A percentile compares a stretch with the other conserved stretches of the same genome.
These are phyloP conservation scores for Takifugu bimaculatus DNA, from an alignment of 2,113 vertebrate genomes.

Conservation along the genomic window DNA sequence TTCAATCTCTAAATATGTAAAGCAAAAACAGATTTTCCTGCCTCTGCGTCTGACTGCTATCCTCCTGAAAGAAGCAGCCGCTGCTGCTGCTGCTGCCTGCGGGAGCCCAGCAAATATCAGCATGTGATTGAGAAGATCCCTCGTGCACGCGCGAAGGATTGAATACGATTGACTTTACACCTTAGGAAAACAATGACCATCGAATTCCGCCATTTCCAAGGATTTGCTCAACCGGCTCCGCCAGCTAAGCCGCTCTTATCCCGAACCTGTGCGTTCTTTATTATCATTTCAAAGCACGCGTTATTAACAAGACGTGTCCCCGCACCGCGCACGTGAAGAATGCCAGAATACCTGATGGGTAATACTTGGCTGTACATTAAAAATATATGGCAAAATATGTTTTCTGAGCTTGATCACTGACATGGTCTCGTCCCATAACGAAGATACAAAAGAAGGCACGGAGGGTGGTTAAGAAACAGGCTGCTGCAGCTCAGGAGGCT, in stretches of 20 bases:
- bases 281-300: slow-evolving; percentile 13
- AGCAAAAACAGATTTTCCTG: slow-evolving; percentile 36
- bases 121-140: slow-evolving; percentile 49
- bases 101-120: slow-evolving; percentile 39
- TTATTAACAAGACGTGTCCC: slow-evolving; percentile 12
- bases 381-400: too few species aligned
- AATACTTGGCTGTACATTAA: too few species aligned
- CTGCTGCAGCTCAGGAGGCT: background rate
- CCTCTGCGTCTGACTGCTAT: slow-evolving; percentile 21
- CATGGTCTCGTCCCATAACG: background rate
- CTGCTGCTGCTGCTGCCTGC: slow-evolving; percentile 10
- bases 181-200: slow-evolving; percentile 47
- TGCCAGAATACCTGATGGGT: background rate
- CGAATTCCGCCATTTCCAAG: slow-evolving; percentile 29
- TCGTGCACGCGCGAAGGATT: slow-evolving; percentile 47
- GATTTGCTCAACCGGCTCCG: slow-evolving; percentile 24
- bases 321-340: background rate
- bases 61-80: slow-evolving; percentile 27
- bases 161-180: slow-evolving; percentile 53
- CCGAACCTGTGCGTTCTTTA: background rate
- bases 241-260: slow-evolving; percentile 4
- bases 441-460: slow-evolving; percentile 6
- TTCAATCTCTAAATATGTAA: slow-evolving; percentile 26
- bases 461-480: slow-evolving; percentile 15
- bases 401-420: too few species aligned